phyloP scores from a whole-genome alignment of 2,797 vertebrate species.

The Pagetopsis macropterus region DNA sequence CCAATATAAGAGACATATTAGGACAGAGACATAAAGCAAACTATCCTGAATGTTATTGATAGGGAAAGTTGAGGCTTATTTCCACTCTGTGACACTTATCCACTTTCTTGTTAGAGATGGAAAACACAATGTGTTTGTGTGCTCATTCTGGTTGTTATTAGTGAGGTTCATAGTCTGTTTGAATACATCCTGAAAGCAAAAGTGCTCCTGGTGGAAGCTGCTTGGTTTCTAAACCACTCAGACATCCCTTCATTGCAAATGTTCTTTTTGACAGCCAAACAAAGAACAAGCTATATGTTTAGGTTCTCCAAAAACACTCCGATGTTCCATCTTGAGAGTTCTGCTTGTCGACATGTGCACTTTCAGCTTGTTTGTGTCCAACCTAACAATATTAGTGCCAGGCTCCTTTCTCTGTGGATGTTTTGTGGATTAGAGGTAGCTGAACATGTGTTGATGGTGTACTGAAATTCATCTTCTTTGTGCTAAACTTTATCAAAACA shows the following conservation, averaged over 20 bases:
- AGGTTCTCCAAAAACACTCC: conserved; percentile 30
- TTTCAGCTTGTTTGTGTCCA: conserved; percentile 25
- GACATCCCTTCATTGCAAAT: conserved; percentile 1
- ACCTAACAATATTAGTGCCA: conserved; percentile 18
- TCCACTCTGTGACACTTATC: conserved; percentile 1
- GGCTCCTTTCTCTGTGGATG: conserved; percentile 13
- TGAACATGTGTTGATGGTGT: conserved; percentile 1
- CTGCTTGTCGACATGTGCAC: conserved; percentile 22
- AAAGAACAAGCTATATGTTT: conserved; percentile 32
- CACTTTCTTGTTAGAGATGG: conserved; percentile 15
- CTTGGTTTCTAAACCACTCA: conserved; percentile 36
- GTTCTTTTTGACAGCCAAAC: conserved; percentile 38
- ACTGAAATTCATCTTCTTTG: conserved; percentile 35
- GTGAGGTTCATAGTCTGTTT: conserved; percentile 31
- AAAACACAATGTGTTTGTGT: conserved; percentile 18
- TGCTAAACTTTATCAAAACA: conserved; percentile 29
- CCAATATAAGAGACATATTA: background rate
- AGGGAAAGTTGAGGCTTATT: background rate
- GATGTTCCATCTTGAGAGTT: conserved; percentile 31
- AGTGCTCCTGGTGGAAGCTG: conserved; percentile 20
- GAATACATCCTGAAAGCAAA: conserved; percentile 28
- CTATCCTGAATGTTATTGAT: conserved; percentile 6
- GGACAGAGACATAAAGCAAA: conserved; percentile 9
- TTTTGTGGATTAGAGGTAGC: conserved; percentile 21
- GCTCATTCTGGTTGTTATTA: background rate